These are phyloP conservation scores for Troilus luridus DNA, from an alignment of 2,888 invertebrate genomes.

Conservation along the genomic window DNA sequence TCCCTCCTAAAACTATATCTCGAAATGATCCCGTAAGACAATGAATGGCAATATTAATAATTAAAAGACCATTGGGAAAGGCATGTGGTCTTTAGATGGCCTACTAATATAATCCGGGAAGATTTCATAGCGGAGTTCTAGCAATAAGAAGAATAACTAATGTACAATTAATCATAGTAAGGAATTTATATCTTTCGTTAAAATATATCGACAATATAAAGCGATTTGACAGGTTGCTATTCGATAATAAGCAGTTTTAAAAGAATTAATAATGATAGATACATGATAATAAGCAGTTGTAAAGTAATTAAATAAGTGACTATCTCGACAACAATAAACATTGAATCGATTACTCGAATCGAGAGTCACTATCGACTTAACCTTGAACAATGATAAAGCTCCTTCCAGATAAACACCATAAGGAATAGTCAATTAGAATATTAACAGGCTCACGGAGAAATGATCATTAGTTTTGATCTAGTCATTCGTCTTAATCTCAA, in stretches of 20 bases:
- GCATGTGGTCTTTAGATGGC: no score
- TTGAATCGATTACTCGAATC: not conserved
- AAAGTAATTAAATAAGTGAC: slow-evolving; percentile 2
- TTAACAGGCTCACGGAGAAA: not conserved
- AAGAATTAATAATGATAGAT: not conserved
- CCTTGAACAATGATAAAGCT: not conserved
- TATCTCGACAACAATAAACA: not conserved
- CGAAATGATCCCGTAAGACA: no score
- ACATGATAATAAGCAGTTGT: no score
- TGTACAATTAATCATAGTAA: no score
- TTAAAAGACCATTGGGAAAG: no score
- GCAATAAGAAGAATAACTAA: no score
- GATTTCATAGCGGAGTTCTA: no score
- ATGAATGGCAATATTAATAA: no score
- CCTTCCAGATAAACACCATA: not conserved
- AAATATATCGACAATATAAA: no score
- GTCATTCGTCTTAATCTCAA: not conserved
- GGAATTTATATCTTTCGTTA: no score
- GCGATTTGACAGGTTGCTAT: not conserved
- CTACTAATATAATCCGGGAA: no score
- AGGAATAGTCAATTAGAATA: not conserved
- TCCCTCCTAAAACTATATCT: no score
- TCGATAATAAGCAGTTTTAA: not conserved
- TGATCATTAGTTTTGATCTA: not conserved
- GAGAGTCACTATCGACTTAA: not conserved